A percentile compares a stretch with the other conserved stretches of the same genome.
These are phyloP conservation scores for Rotaria macrura DNA, from an alignment of 2,888 invertebrate species.

Conservation along the genomic window DNA sequence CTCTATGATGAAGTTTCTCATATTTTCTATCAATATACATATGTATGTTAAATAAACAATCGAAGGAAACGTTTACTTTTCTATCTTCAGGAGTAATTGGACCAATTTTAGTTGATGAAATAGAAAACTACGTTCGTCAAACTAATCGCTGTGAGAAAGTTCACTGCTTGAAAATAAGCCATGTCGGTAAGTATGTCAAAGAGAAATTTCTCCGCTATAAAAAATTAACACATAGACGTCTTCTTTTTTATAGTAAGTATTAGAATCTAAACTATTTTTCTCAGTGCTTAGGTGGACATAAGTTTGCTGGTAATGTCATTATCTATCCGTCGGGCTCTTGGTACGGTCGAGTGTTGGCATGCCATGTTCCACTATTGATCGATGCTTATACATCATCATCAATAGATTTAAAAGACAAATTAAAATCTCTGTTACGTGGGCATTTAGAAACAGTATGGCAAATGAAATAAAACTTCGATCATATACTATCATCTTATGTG, in stretches of 20 bases:
- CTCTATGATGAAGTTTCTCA: too few relatives aligned
- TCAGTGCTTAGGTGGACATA: neutral
- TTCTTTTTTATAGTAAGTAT: too few relatives aligned
- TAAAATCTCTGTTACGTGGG: neutral
- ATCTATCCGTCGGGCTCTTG: neutral
- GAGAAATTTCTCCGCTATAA: neutral
- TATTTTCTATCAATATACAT: neutral
- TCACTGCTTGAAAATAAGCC: neutral
- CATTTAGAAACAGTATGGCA: neutral
- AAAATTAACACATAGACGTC: too few relatives aligned
- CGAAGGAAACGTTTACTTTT: neutral
- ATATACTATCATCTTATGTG: too few relatives aligned
- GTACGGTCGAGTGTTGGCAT: neutral
- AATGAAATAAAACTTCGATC: neutral
- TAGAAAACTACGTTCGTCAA: neutral
- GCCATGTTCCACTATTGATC: neutral
- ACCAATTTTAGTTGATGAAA: slow-evolving; percentile 2
- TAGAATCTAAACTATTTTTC: neutral
- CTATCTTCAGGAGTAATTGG: neutral
- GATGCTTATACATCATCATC: neutral
- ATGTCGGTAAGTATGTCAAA: neutral
- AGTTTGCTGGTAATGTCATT: slow-evolving; percentile 16
- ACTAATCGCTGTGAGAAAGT: neutral
- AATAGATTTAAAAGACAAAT: neutral
- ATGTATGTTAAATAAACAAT: neutral